Conservation (phyloP, 1,140 invertebrate genomes). For the Drosophila nebulosa region DNA sequence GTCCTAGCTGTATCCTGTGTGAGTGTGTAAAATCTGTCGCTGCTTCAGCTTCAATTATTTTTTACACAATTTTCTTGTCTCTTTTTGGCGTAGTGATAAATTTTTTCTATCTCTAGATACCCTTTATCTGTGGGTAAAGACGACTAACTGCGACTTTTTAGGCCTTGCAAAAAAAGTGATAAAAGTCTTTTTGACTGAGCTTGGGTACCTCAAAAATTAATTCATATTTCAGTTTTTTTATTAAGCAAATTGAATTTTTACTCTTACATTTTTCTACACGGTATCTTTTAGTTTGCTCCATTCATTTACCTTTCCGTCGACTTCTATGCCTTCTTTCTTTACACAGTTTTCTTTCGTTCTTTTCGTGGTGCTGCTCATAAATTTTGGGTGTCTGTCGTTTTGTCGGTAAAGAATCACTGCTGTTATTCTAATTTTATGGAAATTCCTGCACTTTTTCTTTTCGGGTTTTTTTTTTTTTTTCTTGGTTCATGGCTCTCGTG, state of each 20-base stretch:
- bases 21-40: conserved; percentile 65
- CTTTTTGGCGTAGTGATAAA: conserved; percentile 43
- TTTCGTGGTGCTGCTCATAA: conserved; percentile 69
- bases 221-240: background rate
- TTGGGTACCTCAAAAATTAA: too few relatives aligned
- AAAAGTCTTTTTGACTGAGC: too few relatives aligned
- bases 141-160: too few relatives aligned
- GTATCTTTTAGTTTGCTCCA: background rate
- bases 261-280: background rate
- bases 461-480: conserved; percentile 5
- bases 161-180: too few relatives aligned
- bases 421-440: conserved; percentile 80
- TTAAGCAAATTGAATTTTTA: too few relatives aligned
- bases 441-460: conserved; percentile 76
- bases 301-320: conserved; percentile 9
- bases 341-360: conserved; percentile 46
- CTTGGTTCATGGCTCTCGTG: conserved; percentile 14
- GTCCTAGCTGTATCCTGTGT: conserved; percentile 15
- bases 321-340: conserved; percentile 29
- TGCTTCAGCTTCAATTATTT: conserved; percentile 74
- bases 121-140: background rate
- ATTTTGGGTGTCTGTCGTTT: conserved; percentile 58
- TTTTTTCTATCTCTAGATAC: conserved; percentile 19
- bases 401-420: conserved; percentile 70
- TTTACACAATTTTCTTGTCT: conserved; percentile 69